Evolutionary conservation across 2,113 vertebrate genomes (phyloP).

Genomic region (Gavialis gangeticus): DNA sequence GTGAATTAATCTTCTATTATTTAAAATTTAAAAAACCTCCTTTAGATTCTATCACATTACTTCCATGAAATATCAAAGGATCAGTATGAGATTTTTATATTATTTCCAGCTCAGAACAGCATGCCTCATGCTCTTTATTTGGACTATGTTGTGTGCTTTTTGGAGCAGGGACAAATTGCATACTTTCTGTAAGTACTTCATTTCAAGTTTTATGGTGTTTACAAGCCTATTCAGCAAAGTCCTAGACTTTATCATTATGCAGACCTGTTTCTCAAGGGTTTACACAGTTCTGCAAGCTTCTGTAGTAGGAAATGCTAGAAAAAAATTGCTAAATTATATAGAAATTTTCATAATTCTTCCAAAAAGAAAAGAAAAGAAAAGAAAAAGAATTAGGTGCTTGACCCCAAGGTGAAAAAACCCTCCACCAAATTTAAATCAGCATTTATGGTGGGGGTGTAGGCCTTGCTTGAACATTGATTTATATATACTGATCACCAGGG

Average conservation of each 20-base stretch:
- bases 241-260: slow-evolving; percentile 40
- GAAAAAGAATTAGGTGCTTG: too few relatives aligned
- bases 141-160: background rate
- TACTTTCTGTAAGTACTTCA: slow-evolving; percentile 20
- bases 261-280: background rate
- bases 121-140: background rate
- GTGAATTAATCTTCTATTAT: background rate
- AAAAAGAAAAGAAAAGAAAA: too few relatives aligned
- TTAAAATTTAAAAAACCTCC: too few relatives aligned
- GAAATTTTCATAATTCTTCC: background rate
- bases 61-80: background rate
- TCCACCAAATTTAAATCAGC: too few relatives aligned
- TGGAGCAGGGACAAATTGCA: background rate
- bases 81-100: background rate
- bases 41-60: background rate
- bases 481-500: too few relatives aligned
- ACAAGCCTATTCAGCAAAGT: slow-evolving; percentile 49
- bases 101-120: background rate
- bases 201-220: slow-evolving; percentile 18
- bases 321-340: slow-evolving; percentile 25
- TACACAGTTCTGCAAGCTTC: background rate
- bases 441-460: too few relatives aligned
- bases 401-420: too few relatives aligned
- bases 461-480: too few relatives aligned
- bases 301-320: slow-evolving; percentile 2